Conservation (phyloP, 2,888 invertebrate species). For the Aricia artaxerxes region DNA sequence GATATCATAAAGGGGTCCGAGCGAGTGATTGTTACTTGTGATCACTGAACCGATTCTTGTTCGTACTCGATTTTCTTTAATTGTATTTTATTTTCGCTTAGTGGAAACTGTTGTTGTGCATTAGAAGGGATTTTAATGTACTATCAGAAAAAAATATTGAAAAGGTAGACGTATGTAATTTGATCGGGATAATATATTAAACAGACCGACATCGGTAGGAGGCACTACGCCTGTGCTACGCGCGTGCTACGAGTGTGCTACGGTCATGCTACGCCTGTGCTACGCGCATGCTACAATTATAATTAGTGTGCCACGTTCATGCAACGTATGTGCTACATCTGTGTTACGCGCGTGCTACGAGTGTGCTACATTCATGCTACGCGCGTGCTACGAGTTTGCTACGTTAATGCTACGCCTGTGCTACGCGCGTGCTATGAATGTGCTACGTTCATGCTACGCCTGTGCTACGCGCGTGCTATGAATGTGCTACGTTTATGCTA, state of each 20-base stretch:
- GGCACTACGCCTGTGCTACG: no score
- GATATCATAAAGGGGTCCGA: constrained; percentile 5
- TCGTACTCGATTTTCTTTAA: constrained; percentile 4
- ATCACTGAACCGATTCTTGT: constrained; percentile 21
- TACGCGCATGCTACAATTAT: background rate
- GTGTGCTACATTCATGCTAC: background rate
- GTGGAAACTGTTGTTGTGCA: background rate
- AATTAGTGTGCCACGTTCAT: no score
- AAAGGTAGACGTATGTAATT: background rate
- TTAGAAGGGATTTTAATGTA: background rate
- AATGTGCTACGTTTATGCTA: background rate
- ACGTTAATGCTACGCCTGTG: no score
- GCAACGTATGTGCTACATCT: no score
- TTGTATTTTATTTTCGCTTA: constrained; percentile 18
- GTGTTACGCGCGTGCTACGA: background rate
- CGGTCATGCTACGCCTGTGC: no score
- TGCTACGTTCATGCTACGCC: background rate
- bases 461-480: background rate
- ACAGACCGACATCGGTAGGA: no score
- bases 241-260: no score
- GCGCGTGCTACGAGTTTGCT: background rate
- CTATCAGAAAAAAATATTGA: background rate
- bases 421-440: background rate
- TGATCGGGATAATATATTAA: background rate
- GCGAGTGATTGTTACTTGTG: constrained; percentile 25